Conservation (phyloP, 2,797 vertebrate species). For the Micropoecilia bifurca region DNA sequence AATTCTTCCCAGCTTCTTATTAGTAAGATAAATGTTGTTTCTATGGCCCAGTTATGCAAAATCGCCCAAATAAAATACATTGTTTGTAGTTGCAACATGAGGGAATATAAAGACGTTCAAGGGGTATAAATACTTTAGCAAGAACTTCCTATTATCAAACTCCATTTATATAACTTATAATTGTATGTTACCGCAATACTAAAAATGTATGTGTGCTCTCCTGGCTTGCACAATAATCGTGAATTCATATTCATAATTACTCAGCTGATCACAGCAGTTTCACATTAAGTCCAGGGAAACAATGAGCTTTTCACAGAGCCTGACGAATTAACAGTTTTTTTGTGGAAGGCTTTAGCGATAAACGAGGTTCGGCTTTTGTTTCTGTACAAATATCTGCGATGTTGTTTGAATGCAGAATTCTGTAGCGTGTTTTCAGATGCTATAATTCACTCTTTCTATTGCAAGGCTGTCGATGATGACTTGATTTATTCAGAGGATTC, state of each 20-base stretch:
- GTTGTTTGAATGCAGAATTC: neutral
- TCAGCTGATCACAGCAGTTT: constrained; percentile 53
- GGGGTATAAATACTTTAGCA: neutral
- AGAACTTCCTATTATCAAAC: neutral
- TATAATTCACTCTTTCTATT: constrained; percentile 4
- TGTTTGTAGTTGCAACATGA: neutral
- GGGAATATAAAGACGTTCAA: neutral
- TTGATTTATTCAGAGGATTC: constrained; percentile 29
- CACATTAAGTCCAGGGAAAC: constrained; percentile 38
- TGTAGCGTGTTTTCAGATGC: constrained; percentile 6
- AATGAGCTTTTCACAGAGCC: constrained; percentile 44
- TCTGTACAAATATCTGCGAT: constrained; percentile 8
- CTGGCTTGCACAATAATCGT: constrained; percentile 18
- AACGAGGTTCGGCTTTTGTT: constrained; percentile 22
- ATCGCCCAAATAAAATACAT: neutral
- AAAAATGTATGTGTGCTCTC: constrained; percentile 25
- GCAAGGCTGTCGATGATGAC: constrained; percentile 38
- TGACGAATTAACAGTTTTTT: constrained; percentile 44
- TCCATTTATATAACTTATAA: neutral
- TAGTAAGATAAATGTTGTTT: too few relatives aligned
- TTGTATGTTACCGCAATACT: neutral
- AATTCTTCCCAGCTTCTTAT: neutral
- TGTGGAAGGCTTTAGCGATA: constrained; percentile 42
- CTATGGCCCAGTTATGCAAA: neutral
- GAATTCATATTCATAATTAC: constrained; percentile 38